phyloP scores from a whole-genome alignment of 2,797 vertebrate genomes.

The Phylloscopus collybita region DNA sequence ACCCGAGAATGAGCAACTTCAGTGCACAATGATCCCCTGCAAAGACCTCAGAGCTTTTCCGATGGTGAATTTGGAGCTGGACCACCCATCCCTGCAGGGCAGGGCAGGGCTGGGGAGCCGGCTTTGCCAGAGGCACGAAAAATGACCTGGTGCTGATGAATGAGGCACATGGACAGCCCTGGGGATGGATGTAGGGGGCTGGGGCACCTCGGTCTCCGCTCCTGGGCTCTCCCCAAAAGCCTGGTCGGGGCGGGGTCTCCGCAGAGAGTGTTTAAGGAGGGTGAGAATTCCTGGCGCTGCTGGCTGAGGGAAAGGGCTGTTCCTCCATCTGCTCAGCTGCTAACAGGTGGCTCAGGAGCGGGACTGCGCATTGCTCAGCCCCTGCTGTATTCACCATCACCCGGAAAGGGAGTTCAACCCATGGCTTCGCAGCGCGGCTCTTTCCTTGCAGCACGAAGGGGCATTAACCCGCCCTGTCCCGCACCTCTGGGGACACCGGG shows the following conservation, averaged over 20 bases:
- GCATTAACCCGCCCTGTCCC: not conserved
- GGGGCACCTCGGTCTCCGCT: not conserved
- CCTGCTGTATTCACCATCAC: not conserved
- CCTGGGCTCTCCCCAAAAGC: not conserved
- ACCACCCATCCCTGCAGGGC: not conserved
- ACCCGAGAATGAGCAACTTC: not conserved
- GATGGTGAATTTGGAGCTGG: accelerated
- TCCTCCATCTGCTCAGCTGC: not conserved
- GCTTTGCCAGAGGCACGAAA: not conserved
- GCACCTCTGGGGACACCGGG: not conserved
- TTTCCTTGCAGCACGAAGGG: not conserved
- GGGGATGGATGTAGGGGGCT: accelerated
- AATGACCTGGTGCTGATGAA: accelerated
- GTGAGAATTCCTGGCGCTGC: not conserved
- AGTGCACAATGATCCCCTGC: accelerated
- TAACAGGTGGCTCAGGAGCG: conserved; percentile 47
- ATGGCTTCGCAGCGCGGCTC: not conserved
- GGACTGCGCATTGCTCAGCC: not conserved
- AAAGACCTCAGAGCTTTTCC: accelerated
- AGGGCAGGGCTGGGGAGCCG: not conserved
- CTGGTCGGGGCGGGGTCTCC: not conserved
- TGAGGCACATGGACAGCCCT: not conserved
- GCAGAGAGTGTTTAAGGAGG: accelerated
- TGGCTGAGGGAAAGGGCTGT: not conserved
- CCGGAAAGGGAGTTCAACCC: not conserved